Base-by-base conservation (phyloP, 2,797 vertebrate species). In the Acomys russatus region DNA sequence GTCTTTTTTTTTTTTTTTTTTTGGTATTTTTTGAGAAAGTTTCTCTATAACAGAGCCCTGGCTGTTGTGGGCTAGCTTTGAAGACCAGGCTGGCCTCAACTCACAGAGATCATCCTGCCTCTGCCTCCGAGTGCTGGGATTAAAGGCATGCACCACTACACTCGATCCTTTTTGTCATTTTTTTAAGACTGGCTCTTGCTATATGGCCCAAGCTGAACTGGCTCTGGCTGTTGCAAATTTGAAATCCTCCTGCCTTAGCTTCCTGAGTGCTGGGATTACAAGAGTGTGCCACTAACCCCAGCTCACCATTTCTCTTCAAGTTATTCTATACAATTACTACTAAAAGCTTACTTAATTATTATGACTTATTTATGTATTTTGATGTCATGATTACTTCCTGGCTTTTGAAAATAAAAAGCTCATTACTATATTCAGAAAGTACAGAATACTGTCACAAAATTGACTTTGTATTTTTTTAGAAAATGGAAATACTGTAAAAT, bases 311-410 rank as follows among this genome's bases (percentile, higher is more conserved):
- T 91, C 68, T 92, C n/a, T 91, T 94, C 64, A 92, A 92, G 59
- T 90, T 92, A 78, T 70, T 86, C 59, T 94, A 78, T 18, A 79
- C 6, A 82, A 88, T 92, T 74, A 71, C 12, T 88, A 64, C 63
- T 80, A 59, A 87, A 95, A 97, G 35, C 22, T 97, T 94, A 85
- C 20, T n/a, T 92, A 76, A 77, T 76, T 11, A 82, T 25, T 76
- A 80, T 64, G 54, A 84, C 92, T 96, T 94, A 84, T 93, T 96
- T 94, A 73, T 94, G 14, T 89, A 90, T 91, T 90, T 87, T 94
- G 49, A 10, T 76, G 78, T 38, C 25, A 92, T 74, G 59, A 92
- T 87, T 92, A 95, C 35, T 44, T 93, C 73, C 80, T 95, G 61
- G n/a, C 35, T 91, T 92, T 94, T 92, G 71, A 80, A 71, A 87